These are phyloP conservation scores for Oeneis ivallda DNA, from an alignment of 2,888 invertebrate genomes.

Conservation along the genomic window DNA sequence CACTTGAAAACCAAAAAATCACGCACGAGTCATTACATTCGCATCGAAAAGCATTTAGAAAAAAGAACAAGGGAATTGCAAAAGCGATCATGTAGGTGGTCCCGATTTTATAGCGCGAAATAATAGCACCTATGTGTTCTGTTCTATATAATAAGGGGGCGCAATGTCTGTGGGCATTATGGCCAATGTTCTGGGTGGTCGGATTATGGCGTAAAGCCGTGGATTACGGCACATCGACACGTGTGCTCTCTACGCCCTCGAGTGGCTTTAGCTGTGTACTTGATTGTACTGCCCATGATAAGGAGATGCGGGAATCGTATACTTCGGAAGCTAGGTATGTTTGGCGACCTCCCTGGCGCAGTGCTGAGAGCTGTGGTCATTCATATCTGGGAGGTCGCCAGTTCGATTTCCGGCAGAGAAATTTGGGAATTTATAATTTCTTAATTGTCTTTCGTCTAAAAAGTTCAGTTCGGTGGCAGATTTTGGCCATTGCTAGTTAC, in stretches of 20 bases:
- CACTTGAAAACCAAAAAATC: constrained; percentile 67
- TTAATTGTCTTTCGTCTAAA: no score
- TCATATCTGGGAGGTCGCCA: no score
- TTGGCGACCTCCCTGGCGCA: no score
- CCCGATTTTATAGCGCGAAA: constrained; percentile 71
- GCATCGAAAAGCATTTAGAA: constrained; percentile 60
- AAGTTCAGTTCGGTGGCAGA: no score
- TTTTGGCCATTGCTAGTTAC: no score
- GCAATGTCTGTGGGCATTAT: constrained; percentile 68
- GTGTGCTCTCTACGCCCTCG: constrained; percentile 66
- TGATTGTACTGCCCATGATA: constrained; percentile 57
- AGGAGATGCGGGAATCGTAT: constrained; percentile 43
- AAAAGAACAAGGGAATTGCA: constrained; percentile 29
- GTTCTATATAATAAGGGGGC: constrained; percentile 75
- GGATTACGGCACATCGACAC: constrained; percentile 78
- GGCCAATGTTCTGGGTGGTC: constrained; percentile 72
- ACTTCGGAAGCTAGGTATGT: neutral
- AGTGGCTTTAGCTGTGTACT: constrained; percentile 68
- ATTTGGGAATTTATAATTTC: no score
- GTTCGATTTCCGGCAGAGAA: no score
- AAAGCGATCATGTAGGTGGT: constrained; percentile 68
- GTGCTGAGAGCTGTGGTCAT: no score
- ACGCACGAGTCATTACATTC: constrained; percentile 77
- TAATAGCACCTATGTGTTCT: constrained; percentile 69
- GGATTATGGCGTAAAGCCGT: constrained; percentile 70